Conservation (phyloP, 1,140 invertebrate genomes). For the Philotrypesis tridentata region DNA sequence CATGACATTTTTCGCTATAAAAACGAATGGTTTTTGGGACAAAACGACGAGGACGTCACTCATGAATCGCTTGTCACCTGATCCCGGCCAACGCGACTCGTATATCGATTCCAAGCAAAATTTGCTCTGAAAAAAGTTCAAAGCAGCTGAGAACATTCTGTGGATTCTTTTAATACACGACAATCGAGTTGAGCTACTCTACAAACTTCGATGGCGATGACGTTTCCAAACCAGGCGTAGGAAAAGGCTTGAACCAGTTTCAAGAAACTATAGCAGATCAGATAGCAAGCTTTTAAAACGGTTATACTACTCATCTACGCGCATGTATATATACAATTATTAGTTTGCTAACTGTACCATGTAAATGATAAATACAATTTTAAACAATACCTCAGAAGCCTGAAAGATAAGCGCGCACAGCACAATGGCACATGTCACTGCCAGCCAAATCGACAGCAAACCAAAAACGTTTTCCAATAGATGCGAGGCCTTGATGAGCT, state of each 20-base stretch:
- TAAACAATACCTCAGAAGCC: constrained; percentile 53
- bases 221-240: constrained; percentile 37
- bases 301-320: neutral
- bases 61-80: constrained; percentile 16
- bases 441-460: constrained; percentile 53
- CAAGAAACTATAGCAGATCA: neutral
- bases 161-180: too few relatives aligned
- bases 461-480: constrained; percentile 53
- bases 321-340: neutral
- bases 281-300: constrained; percentile 27
- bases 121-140: constrained; percentile 19
- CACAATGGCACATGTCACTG: constrained; percentile 52
- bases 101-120: constrained; percentile 19
- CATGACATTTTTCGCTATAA: too few relatives aligned
- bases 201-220: constrained; percentile 17
- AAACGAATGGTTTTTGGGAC: too few relatives aligned
- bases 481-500: constrained; percentile 44
- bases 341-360: neutral
- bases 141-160: too few relatives aligned
- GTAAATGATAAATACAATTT: neutral
- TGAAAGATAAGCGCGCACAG: constrained; percentile 60
- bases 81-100: constrained; percentile 4
- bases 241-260: constrained; percentile 36
- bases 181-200: too few relatives aligned
- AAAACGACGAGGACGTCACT: too few relatives aligned